Evolutionary conservation across 2,797 vertebrate genomes (phyloP), one percentile per base, ranked within the genome.

Genomic region (Lepidocolaptes lacrymiger): DNA sequence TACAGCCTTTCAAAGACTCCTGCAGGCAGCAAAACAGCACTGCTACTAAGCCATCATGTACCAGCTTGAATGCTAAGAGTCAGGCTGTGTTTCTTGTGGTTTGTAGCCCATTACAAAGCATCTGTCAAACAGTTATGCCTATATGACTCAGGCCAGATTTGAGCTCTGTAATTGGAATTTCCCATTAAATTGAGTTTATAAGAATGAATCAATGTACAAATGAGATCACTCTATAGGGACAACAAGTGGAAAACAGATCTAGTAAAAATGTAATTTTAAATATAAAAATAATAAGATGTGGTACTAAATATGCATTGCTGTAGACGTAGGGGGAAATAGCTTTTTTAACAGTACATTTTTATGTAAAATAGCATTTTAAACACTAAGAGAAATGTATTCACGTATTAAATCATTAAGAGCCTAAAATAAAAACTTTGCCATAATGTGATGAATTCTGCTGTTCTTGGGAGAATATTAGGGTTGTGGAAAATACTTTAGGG

Each of bases 131-230:
- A 9, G 63, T 43, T 68, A 34, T 1, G 26, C n/a, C 71, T 80
- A 5, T 54, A 61, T 43, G 77, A 44, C 49, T 28, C 37, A 74
- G 62, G 69, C 62, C 52, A 90, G 76, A 91, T 78, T 84, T 75
- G 36, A 94, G 80, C 63, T 88, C 63, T 48, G 26, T 69, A 91
- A 93, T 52, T 88, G 66, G 73, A 91, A 92, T 86, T 92, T 89
- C 44, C 49, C 62, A 80, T 63, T 89, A 73, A 88, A 84, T 67
- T 74, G 15, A 69, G 30, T 54, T 95, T 61, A 7, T 67, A 68
- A 72, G 75, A 81, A 86, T 28, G 52, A 90, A 67, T 43, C 0
- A 1, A 78, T 52, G n/a, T 73, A 86, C 66, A 88, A 85, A 90
- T 63, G 55, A 87, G 59, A 85, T 56, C 20, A 18, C 26, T 49